Evolutionary conservation across 1,140 invertebrate genomes (phyloP).

Genomic region (Chelonus insularis): DNA sequence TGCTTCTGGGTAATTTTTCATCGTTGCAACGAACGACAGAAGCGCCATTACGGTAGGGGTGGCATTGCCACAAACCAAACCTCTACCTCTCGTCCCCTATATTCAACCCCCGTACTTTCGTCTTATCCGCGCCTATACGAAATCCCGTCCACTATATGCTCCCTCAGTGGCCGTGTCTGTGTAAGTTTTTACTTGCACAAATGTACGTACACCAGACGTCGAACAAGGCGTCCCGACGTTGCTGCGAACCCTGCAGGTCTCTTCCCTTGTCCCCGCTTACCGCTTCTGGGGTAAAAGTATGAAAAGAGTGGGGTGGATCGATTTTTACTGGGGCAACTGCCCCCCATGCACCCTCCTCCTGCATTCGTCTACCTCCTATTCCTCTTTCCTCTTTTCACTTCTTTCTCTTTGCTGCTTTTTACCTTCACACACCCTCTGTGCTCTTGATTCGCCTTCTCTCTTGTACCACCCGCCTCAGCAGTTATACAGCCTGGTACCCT

Average conservation of each 20-base stretch:
- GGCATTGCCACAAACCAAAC: slow-evolving; percentile 22
- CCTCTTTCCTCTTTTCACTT: slow-evolving; percentile 25
- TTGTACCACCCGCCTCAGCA: background rate
- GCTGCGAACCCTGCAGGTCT: slow-evolving; percentile 37
- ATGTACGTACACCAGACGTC: slow-evolving; percentile 33
- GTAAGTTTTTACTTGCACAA: slow-evolving; percentile 2
- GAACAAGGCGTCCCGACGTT: slow-evolving; percentile 37
- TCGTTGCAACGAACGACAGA: slow-evolving; percentile 54
- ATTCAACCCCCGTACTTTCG: slow-evolving; percentile 14
- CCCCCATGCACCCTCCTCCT: slow-evolving; percentile 42
- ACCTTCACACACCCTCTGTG: background rate
- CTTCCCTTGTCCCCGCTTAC: slow-evolving; percentile 24
- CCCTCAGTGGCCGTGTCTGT: slow-evolving; percentile 8
- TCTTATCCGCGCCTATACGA: slow-evolving; percentile 23
- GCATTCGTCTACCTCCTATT: slow-evolving; percentile 32
- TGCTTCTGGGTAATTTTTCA: slow-evolving; percentile 58
- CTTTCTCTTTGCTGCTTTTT: slow-evolving; percentile 6
- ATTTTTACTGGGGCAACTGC: slow-evolving; percentile 61
- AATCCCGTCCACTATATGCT: slow-evolving; percentile 29
- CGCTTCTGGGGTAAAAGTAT: slow-evolving; percentile 51
- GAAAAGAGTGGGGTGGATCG: slow-evolving; percentile 59
- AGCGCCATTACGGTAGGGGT: slow-evolving; percentile 42
- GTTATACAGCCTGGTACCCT: background rate
- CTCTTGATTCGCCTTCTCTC: slow-evolving; percentile 11
- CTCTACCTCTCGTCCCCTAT: background rate